Evolutionary conservation across 2,888 invertebrate genomes (phyloP).

Genomic region (Philereme transversata): DNA sequence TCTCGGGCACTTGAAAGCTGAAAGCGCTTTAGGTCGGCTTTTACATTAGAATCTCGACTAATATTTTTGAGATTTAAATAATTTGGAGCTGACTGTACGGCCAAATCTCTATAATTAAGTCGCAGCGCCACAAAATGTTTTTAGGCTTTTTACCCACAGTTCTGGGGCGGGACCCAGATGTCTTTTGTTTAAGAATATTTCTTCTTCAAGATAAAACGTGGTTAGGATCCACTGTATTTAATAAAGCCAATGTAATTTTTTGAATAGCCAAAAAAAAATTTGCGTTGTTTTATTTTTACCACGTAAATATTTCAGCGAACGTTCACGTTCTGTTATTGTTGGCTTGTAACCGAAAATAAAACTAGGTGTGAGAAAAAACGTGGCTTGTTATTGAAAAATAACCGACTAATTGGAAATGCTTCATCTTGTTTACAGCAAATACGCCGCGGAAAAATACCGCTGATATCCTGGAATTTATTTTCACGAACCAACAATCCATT

Average conservation of each 20-base stretch:
- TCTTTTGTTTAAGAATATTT: conserved; percentile 2
- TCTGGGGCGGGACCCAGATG: not conserved
- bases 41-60: not conserved
- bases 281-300: no score
- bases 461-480: conserved; percentile 39
- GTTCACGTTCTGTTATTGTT: not conserved
- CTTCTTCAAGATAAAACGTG: not conserved
- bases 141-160: not conserved
- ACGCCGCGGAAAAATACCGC: conserved; percentile 34
- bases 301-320: no score
- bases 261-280: no score
- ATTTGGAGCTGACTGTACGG: conserved; percentile 7
- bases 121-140: not conserved
- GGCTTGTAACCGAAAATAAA: not conserved
- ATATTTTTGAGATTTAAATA: not conserved
- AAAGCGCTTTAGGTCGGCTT: not conserved
- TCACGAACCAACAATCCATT: conserved; percentile 41
- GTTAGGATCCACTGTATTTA: not conserved
- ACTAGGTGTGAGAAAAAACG: not conserved
- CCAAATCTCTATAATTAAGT: conserved; percentile 4
- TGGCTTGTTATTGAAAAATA: conserved; percentile 3
- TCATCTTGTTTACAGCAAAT: conserved; percentile 34
- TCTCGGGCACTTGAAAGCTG: conserved; percentile 5
- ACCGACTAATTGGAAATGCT: conserved; percentile 22
- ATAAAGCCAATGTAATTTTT: no score